phyloP scores from a whole-genome alignment of 1,140 invertebrate genomes.

The Nautilus pompilius region DNA sequence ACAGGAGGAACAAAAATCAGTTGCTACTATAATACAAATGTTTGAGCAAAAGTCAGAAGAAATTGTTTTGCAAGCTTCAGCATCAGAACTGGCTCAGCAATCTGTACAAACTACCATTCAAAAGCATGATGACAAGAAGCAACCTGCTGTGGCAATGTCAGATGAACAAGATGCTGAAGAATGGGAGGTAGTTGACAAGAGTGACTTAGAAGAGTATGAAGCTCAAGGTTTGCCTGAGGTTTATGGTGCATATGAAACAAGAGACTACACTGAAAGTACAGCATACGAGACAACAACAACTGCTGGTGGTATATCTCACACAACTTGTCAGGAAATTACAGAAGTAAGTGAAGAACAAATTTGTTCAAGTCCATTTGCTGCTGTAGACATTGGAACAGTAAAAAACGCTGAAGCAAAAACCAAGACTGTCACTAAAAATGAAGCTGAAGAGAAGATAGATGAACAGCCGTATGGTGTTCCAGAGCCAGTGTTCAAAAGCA shows the following conservation, averaged over 20 bases:
- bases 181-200: not conserved
- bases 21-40: constrained; percentile 18
- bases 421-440: no score
- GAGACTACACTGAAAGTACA: not conserved
- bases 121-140: not conserved
- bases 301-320: no score
- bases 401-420: no score
- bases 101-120: not conserved
- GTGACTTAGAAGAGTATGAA: not conserved
- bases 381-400: no score
- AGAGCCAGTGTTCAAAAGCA: no score
- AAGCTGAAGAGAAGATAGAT: not conserved
- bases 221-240: not conserved
- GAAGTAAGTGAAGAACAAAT: no score
- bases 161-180: not conserved
- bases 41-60: constrained; percentile 11
- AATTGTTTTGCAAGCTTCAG: not conserved
- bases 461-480: not conserved
- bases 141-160: not conserved
- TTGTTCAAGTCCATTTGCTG: no score
- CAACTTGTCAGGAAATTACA: no score
- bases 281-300: no score
- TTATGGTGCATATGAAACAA: not conserved
- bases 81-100: not conserved
- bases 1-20: constrained; percentile 10